These are phyloP conservation scores for Dolomedes plantarius DNA, from an alignment of 2,888 invertebrate genomes.

Conservation along the genomic window DNA sequence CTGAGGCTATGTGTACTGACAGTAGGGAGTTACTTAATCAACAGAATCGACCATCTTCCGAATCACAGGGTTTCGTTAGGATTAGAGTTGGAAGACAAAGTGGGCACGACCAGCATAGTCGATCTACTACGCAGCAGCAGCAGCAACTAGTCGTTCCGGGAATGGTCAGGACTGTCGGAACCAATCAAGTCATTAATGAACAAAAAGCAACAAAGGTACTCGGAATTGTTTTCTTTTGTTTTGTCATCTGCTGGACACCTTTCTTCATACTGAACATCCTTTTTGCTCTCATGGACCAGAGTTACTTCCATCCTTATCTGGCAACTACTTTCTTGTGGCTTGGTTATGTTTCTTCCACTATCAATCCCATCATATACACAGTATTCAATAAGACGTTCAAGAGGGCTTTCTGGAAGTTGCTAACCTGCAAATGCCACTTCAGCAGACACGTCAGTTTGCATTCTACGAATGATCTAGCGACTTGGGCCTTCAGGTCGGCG, in stretches of 20 bases:
- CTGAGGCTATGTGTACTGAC: constrained; percentile 28
- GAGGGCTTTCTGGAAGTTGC: constrained; percentile 90
- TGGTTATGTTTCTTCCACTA: constrained; percentile 95
- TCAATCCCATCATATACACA: constrained; percentile 96
- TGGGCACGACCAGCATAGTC: constrained; percentile 37
- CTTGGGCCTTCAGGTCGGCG: constrained; percentile 68
- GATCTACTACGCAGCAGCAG: constrained; percentile 13
- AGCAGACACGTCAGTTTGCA: constrained; percentile 57
- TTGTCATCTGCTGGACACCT: constrained; percentile 96
- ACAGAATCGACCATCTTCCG: constrained; percentile 4
- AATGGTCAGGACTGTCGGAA: constrained; percentile 72
- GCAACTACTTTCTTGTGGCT: constrained; percentile 93
- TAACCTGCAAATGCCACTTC: constrained; percentile 81
- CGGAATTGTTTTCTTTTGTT: constrained; percentile 95
- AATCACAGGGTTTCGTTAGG: constrained; percentile 35
- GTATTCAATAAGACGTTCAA: constrained; percentile 96
- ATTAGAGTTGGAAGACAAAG: constrained; percentile 45
- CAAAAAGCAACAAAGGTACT: constrained; percentile 97
- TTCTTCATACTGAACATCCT: constrained; percentile 93
- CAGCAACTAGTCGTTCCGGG: constrained; percentile 63
- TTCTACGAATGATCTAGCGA: constrained; percentile 59
- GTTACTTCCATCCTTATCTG: constrained; percentile 83
- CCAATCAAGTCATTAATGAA: constrained; percentile 86
- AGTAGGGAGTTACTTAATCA: constrained; percentile 28
- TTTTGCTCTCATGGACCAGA: constrained; percentile 87